Conservation (phyloP, 2,888 invertebrate genomes). For the Malthinus flaveolus region DNA sequence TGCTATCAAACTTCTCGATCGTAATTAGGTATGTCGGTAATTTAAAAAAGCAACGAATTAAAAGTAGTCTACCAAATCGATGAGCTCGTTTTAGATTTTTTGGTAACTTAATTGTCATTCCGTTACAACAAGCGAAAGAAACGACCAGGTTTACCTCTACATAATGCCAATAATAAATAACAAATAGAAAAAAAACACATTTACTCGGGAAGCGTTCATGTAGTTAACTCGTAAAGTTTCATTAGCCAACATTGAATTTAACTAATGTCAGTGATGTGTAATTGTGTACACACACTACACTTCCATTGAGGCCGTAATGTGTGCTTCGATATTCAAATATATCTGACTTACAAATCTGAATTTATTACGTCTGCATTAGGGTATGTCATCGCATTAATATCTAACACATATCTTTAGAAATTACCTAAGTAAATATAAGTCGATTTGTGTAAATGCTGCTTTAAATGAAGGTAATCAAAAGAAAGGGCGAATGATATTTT, state of each 20-base stretch:
- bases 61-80: too few relatives aligned
- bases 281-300: constrained; percentile 50
- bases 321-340: constrained; percentile 52
- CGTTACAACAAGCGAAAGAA: neutral
- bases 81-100: too few relatives aligned
- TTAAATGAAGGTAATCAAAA: too few relatives aligned
- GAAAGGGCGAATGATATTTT: too few relatives aligned
- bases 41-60: neutral
- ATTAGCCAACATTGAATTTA: constrained; percentile 55
- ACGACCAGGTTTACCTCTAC: neutral
- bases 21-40: neutral
- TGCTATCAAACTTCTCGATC: constrained; percentile 2
- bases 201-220: constrained; percentile 17
- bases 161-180: neutral
- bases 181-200: neutral
- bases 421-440: neutral
- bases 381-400: constrained; percentile 51
- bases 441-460: too few relatives aligned
- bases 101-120: too few relatives aligned
- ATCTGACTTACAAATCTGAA: constrained; percentile 55
- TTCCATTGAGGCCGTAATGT: constrained; percentile 45
- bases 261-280: constrained; percentile 55
- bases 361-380: constrained; percentile 52
- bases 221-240: constrained; percentile 51
- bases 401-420: constrained; percentile 42